Evolutionary conservation across 92 coral and sea anemone species (phyloP).

Genomic region (Phenganax marumi): DNA sequence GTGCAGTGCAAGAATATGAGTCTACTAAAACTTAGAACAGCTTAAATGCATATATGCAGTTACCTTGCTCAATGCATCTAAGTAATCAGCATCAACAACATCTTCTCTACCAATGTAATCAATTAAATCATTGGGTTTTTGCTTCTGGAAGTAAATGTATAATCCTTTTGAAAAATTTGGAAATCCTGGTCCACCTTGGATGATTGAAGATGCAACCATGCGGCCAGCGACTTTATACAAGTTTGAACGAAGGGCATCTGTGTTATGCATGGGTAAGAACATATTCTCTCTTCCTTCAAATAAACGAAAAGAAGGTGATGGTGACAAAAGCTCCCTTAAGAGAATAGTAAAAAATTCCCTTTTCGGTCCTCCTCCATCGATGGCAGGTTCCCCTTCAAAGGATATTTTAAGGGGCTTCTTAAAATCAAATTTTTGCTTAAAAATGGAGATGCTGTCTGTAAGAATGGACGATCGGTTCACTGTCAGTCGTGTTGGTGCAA

Average conservation of each 20-base stretch:
- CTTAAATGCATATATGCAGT: background rate
- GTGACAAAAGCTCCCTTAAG: background rate
- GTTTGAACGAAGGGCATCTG: background rate
- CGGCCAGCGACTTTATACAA: background rate
- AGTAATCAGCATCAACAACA: conserved; percentile 5
- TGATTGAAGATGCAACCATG: background rate
- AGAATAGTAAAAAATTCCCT: background rate
- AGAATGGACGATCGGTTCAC: background rate
- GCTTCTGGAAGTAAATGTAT: background rate
- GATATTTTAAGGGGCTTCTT: background rate
- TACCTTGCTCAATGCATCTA: background rate
- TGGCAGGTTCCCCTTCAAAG: background rate
- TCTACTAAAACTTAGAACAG: background rate
- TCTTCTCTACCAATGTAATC: conserved; percentile 7
- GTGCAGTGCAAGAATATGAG: background rate
- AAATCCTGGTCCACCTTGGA: background rate
- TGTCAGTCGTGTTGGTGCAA: too few species aligned
- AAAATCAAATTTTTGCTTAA: background rate
- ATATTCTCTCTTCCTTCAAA: background rate
- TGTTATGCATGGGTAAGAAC: background rate
- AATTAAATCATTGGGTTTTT: background rate
- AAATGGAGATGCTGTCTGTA: background rate
- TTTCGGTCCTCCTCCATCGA: background rate
- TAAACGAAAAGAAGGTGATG: background rate
- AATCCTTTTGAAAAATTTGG: background rate